Evolutionary conservation across 1,140 invertebrate genomes (phyloP).

Genomic region (Tribolium castaneum): DNA sequence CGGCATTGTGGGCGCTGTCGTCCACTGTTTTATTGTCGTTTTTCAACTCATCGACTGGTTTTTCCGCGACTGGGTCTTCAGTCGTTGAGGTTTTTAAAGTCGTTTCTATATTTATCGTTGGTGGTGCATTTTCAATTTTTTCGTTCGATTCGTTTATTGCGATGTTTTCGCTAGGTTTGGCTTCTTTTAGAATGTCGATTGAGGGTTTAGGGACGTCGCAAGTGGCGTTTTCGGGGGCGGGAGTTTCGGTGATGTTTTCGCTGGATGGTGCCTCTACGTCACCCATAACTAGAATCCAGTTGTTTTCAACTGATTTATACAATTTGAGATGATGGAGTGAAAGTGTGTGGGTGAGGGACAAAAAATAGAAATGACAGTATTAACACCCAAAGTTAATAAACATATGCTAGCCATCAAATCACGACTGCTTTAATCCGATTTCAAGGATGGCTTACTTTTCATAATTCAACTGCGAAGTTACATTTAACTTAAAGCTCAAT

Average conservation of each 20-base stretch:
- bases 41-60: background rate
- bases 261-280: background rate
- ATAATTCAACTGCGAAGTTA: background rate
- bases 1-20: slow-evolving; percentile 1
- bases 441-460: background rate
- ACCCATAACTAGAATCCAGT: slow-evolving; percentile 2
- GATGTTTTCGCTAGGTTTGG: background rate
- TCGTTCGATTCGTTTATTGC: background rate
- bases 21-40: background rate
- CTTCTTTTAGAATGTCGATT: slow-evolving; percentile 14
- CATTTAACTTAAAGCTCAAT: too few species aligned
- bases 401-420: slow-evolving; percentile 15
- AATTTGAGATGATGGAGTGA: background rate
- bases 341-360: background rate
- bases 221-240: background rate
- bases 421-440: slow-evolving; percentile 2
- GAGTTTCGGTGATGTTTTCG: background rate
- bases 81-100: background rate
- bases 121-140: background rate
- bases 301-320: slow-evolving; percentile 5
- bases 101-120: background rate
- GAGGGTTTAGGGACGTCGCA: slow-evolving; percentile 8
- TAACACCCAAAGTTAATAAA: slow-evolving; percentile 26
- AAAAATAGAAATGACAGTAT: slow-evolving; percentile 18
- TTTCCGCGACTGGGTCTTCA: background rate